Conservation (phyloP, 2,888 invertebrate genomes). For the Abscondita cerata region DNA sequence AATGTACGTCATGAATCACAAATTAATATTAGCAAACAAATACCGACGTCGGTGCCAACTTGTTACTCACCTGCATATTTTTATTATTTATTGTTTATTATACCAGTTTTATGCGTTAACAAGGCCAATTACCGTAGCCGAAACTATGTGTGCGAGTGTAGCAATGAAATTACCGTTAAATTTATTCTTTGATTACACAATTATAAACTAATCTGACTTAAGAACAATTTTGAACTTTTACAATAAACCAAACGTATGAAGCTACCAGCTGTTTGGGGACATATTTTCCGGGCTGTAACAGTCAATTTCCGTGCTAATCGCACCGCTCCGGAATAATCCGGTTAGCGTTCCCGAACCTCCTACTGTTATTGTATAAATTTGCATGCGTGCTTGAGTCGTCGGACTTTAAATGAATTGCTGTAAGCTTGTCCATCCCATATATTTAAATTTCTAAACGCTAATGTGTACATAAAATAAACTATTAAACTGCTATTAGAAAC, state of each 20-base stretch:
- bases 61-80: constrained; percentile 10
- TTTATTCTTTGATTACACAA: constrained; percentile 10
- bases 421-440: constrained; percentile 23
- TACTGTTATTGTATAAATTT: constrained; percentile 52
- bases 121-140: neutral
- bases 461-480: neutral
- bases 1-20: constrained; percentile 5
- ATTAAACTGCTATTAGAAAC: too few relatives aligned
- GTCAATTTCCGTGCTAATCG: constrained; percentile 55
- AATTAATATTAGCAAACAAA: constrained; percentile 13
- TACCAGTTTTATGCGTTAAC: neutral
- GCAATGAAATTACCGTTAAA: constrained; percentile 7
- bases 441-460: constrained; percentile 12
- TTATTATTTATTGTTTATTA: neutral
- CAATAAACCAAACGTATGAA: constrained; percentile 37
- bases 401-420: constrained; percentile 21
- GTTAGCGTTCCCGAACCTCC: constrained; percentile 46
- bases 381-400: constrained; percentile 42
- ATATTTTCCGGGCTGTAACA: constrained; percentile 51
- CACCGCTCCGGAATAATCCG: constrained; percentile 49
- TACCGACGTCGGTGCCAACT: constrained; percentile 9
- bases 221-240: constrained; percentile 30
- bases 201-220: constrained; percentile 16
- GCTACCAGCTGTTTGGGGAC: constrained; percentile 45
- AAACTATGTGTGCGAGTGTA: neutral